Evolutionary conservation across 2,797 vertebrate genomes (phyloP).

Genomic region (Phataginus tricuspis): DNA sequence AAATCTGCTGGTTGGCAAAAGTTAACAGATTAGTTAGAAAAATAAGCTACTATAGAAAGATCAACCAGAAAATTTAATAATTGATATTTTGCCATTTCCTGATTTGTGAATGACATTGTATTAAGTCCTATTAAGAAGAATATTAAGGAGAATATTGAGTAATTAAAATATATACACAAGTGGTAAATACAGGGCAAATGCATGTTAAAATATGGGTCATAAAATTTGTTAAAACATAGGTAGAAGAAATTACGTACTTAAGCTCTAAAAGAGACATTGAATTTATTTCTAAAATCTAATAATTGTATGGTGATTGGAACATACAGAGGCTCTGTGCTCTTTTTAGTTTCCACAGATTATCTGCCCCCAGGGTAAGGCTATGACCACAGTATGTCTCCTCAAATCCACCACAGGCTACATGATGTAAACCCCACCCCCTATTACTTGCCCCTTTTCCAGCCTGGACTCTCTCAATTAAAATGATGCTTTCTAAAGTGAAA

Average conservation of each 20-base stretch:
- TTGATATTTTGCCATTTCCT: neutral
- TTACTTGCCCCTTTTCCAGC: too few relatives aligned
- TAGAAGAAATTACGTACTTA: neutral
- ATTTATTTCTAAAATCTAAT: neutral
- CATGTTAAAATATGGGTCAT: neutral
- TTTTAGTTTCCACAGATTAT: too few relatives aligned
- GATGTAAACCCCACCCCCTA: too few relatives aligned
- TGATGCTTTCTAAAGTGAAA: too few relatives aligned
- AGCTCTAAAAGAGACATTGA: neutral
- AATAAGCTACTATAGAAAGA: neutral
- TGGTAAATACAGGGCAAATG: neutral
- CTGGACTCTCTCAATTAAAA: too few relatives aligned
- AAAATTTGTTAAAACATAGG: neutral
- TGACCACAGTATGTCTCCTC: too few relatives aligned
- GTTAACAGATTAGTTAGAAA: neutral
- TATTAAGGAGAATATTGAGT: neutral
- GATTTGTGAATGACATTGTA: neutral
- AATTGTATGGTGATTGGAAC: neutral
- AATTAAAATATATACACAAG: neutral
- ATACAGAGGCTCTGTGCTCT: too few relatives aligned
- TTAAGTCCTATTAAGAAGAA: neutral
- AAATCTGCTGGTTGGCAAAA: neutral
- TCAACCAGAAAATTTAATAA: neutral
- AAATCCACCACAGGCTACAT: too few relatives aligned
- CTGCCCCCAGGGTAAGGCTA: too few relatives aligned